Conservation (phyloP, 1,140 invertebrate genomes). For the Cotesia typhae region DNA sequence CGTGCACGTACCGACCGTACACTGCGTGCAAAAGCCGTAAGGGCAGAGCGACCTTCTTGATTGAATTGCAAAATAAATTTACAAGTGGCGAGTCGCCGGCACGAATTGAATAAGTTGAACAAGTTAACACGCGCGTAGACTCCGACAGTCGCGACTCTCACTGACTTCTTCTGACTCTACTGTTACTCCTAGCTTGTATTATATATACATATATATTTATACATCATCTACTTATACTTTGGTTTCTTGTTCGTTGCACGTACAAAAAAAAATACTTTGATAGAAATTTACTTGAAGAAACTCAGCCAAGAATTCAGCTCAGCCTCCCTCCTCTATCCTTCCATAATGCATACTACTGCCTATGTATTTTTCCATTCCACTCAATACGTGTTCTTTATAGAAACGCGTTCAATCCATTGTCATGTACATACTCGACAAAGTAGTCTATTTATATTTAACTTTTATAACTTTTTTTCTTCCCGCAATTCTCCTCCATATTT, state of each 20-base stretch:
- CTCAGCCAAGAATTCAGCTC: conserved; percentile 9
- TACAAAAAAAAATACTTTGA: conserved; percentile 21
- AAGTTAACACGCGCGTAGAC: conserved; percentile 46
- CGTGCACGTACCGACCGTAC: conserved; percentile 1
- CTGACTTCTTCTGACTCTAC: conserved; percentile 3
- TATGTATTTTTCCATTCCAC: conserved; percentile 27
- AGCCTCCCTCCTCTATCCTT: neutral
- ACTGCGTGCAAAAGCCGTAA: conserved; percentile 22
- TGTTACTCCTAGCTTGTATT: neutral
- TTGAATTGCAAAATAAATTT: conserved; percentile 56
- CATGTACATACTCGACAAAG: conserved; percentile 13
- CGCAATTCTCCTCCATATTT: neutral
- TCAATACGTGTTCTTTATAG: conserved; percentile 31
- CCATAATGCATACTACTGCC: conserved; percentile 10
- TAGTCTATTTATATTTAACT: conserved; percentile 4
- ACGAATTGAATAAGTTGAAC: conserved; percentile 53
- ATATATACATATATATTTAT: neutral
- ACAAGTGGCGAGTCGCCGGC: conserved; percentile 45
- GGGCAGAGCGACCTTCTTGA: conserved; percentile 41
- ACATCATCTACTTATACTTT: too few species aligned
- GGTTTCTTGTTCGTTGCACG: conserved; percentile 24
- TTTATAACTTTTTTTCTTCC: too few species aligned
- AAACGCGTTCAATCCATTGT: conserved; percentile 30
- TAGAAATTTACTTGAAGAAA: conserved; percentile 27
- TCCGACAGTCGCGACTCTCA: conserved; percentile 24